phyloP scores from a whole-genome alignment of 2,888 invertebrate species.

The Aricia artaxerxes region DNA sequence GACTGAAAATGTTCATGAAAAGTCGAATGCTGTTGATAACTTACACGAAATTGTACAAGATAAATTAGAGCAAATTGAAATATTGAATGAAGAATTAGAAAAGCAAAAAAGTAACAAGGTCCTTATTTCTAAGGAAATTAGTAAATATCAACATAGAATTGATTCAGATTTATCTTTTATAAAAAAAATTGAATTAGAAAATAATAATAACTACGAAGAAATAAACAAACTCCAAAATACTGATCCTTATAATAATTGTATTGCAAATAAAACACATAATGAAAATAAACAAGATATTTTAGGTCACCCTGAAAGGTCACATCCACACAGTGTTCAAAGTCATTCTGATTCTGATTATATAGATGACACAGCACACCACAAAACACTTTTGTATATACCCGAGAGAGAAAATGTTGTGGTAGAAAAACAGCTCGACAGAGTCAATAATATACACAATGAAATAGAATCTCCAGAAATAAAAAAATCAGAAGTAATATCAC shows the following conservation, averaged over 20 bases:
- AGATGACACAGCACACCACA: not conserved
- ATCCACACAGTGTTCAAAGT: not conserved
- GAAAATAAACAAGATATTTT: not conserved
- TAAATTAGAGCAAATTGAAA: constrained; percentile 59
- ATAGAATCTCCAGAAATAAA: not conserved
- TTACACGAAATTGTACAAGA: constrained; percentile 51
- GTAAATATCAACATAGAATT: constrained; percentile 49
- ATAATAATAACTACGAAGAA: not conserved
- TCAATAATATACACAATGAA: not conserved
- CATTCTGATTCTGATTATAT: not conserved
- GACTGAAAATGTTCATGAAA: constrained; percentile 51
- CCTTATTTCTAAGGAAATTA: constrained; percentile 49
- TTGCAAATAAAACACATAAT: not conserved
- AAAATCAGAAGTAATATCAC: not conserved
- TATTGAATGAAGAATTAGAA: constrained; percentile 54
- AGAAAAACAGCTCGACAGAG: not conserved
- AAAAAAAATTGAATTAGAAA: constrained; percentile 38
- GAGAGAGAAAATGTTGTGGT: not conserved
- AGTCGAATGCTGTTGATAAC: constrained; percentile 55
- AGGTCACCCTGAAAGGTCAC: not conserved
- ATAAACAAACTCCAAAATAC: not conserved
- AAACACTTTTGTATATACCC: constrained; percentile 3
- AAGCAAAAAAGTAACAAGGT: constrained; percentile 51
- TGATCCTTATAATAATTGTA: not conserved
- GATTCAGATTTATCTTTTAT: constrained; percentile 48